phyloP scores from a whole-genome alignment of 2,888 invertebrate species.

The Eupithecia subfuscata region DNA sequence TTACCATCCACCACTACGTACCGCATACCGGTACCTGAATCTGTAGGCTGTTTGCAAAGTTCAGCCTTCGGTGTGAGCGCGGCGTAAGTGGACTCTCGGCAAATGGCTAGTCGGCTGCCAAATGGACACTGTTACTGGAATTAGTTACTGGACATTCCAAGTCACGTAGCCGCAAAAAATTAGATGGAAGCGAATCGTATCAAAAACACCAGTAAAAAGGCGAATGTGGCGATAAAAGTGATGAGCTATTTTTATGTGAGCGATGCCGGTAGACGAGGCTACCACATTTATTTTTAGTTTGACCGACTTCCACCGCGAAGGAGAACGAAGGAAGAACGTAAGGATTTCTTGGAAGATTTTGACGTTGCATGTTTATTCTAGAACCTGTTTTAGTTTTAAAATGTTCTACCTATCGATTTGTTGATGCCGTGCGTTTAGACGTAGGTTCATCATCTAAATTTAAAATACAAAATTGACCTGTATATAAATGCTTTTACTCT shows the following conservation, averaged over 20 bases:
- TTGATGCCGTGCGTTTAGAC: neutral
- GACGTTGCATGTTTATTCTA: neutral
- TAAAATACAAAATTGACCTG: too few relatives aligned
- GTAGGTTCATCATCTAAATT: too few relatives aligned
- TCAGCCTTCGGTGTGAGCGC: slow-evolving; percentile 10
- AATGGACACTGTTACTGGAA: slow-evolving; percentile 55
- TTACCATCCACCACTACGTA: neutral
- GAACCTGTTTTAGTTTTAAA: neutral
- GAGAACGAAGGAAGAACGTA: neutral
- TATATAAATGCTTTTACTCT: too few relatives aligned
- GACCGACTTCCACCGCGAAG: neutral
- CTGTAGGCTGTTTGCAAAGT: neutral
- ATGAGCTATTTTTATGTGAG: slow-evolving; percentile 27
- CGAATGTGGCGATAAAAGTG: slow-evolving; percentile 27
- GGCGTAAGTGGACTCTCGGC: slow-evolving; percentile 51
- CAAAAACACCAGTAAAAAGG: slow-evolving; percentile 28
- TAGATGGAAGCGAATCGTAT: slow-evolving; percentile 26
- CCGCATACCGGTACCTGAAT: neutral
- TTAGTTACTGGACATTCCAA: slow-evolving; percentile 44
- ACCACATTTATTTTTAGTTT: slow-evolving; percentile 8
- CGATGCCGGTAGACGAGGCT: slow-evolving; percentile 2
- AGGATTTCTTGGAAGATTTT: neutral
- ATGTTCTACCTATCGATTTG: neutral
- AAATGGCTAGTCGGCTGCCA: slow-evolving; percentile 55
- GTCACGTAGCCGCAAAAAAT: slow-evolving; percentile 39